phyloP scores from a whole-genome alignment of 2,113 vertebrate species.

The Lynx canadensis region DNA sequence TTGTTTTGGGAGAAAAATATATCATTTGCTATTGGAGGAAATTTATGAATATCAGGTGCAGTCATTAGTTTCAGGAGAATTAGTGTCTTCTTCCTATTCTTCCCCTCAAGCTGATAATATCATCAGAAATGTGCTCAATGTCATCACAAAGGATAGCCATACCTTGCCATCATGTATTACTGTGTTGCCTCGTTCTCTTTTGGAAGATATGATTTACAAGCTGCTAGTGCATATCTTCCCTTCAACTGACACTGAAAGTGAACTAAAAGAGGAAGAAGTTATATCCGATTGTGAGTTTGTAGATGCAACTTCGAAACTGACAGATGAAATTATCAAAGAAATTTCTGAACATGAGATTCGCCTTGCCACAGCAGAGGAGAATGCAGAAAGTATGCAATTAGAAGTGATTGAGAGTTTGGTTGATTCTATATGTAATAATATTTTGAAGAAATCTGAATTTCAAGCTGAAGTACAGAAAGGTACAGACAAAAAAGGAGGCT shows the following conservation, averaged over 20 bases:
- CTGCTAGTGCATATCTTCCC: constrained; percentile 59
- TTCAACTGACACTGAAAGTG: not conserved
- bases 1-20: constrained; percentile 73
- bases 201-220: constrained; percentile 72
- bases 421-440: constrained; percentile 74
- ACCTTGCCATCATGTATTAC: constrained; percentile 63
- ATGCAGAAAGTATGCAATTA: not conserved
- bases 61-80: constrained; percentile 71
- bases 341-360: constrained; percentile 76
- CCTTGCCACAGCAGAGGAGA: constrained; percentile 54
- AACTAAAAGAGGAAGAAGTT: not conserved
- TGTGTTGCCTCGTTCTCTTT: constrained; percentile 61
- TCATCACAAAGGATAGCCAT: constrained; percentile 32
- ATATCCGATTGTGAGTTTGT: constrained; percentile 30
- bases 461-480: constrained; percentile 64
- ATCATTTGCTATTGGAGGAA: constrained; percentile 74
- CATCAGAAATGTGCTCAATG: constrained; percentile 66
- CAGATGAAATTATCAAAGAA: constrained; percentile 75
- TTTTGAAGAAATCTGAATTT: constrained; percentile 72
- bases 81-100: constrained; percentile 57
- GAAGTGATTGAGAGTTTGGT: constrained; percentile 60
- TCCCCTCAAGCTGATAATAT: constrained; percentile 69
- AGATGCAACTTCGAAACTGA: constrained; percentile 60
- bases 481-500: constrained; percentile 6
- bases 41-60: constrained; percentile 77